These are phyloP conservation scores for Gambusia yucatana DNA, from an alignment of 2,797 vertebrate genomes.

Conservation along the genomic window DNA sequence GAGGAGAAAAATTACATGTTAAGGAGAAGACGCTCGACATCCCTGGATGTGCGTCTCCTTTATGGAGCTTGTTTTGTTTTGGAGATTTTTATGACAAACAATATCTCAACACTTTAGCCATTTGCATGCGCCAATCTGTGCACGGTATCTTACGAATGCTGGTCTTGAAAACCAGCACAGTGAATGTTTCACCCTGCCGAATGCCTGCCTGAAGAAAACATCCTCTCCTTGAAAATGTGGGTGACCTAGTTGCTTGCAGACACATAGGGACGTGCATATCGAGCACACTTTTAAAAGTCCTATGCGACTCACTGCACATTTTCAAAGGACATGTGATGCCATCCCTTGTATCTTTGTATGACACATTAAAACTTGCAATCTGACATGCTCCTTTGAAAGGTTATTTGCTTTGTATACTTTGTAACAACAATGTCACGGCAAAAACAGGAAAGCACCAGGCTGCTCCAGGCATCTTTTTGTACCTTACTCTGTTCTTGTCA, in stretches of 20 bases:
- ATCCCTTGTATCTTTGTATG: constrained; percentile 21
- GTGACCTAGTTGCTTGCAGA: constrained; percentile 75
- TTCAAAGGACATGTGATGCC: constrained; percentile 36
- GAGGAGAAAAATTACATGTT: not conserved
- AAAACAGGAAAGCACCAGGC: not conserved
- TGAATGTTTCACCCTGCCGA: constrained; percentile 72
- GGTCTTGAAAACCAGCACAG: constrained; percentile 63
- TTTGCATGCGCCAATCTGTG: constrained; percentile 6
- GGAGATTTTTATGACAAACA: not conserved
- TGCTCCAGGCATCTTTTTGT: not conserved
- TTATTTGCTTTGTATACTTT: not conserved
- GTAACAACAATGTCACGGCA: not conserved
- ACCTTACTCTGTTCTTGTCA: not conserved
- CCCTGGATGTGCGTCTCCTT: not conserved
- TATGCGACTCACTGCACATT: constrained; percentile 21
- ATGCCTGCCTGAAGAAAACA: constrained; percentile 59
- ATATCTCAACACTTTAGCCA: not conserved
- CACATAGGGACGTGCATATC: constrained; percentile 25
- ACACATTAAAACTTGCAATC: constrained; percentile 1
- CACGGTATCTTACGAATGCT: not conserved
- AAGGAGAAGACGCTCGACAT: not conserved
- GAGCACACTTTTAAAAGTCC: constrained; percentile 38
- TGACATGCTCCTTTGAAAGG: not conserved
- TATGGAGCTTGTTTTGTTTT: not conserved
- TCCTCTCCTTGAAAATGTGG: constrained; percentile 71